Base-by-base conservation (phyloP, 2,888 invertebrate species). In the Panopea generosa region DNA sequence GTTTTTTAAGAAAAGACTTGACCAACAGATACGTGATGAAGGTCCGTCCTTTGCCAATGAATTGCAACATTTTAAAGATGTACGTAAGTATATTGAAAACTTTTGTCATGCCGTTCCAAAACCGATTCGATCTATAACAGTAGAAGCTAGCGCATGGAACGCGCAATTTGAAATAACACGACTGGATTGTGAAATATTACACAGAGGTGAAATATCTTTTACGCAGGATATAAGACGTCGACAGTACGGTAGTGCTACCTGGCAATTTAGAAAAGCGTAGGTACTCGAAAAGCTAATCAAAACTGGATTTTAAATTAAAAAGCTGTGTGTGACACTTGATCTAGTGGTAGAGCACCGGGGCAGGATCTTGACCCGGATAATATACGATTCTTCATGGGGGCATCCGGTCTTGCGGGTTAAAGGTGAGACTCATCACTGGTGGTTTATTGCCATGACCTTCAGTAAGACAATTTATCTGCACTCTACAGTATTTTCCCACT, bases 221-320 rank as follows among this genome's bases (percentile, higher is more conserved):
- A 75, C 74, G 16, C 77, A 77, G 56, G 53, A 55, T 20, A 81
- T 81, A 18, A 57, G 81, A 33, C 60, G 45, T 60, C 18, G 55
- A 18, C 81, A 81, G 49, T 81, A 77, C 24, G 77, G 77, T 7
- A 52, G 45, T 20, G 80, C 80, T 2, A 61, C 66, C 0, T 80
- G 80, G 80, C 49, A 57, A 1, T 52, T 50, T n/a, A n/a, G n/a
- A n/a, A n/a, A n/a, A n/a, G 49, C n/a, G n/a, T n/a, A n/a, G n/a
- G n/a, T n/a, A n/a, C n/a, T n/a, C n/a, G n/a, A n/a, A n/a, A n/a
- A n/a, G n/a, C n/a, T n/a, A n/a, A n/a, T n/a, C n/a, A n/a, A n/a
- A n/a, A n/a, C n/a, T n/a, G n/a, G n/a, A n/a, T n/a, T n/a, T n/a
- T n/a, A n/a, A n/a, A n/a, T n/a, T n/a, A n/a, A n/a, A n/a, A n/a